These are phyloP conservation scores for Microctenopoma stevenorrisi DNA, from an alignment of 2,797 vertebrate genomes.

Conservation along the genomic window DNA sequence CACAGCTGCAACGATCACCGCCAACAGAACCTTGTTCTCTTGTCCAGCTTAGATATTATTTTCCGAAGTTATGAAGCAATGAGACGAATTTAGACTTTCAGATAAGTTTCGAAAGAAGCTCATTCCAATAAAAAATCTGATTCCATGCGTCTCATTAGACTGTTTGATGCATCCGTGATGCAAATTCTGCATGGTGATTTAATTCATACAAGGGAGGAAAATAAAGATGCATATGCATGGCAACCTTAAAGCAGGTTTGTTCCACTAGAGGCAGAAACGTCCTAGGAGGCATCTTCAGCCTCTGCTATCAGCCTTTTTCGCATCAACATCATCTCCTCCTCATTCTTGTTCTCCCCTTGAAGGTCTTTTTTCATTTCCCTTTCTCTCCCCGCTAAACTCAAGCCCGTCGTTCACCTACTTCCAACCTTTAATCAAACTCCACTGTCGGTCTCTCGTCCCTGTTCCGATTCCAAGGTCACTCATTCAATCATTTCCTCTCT, in stretches of 20 bases:
- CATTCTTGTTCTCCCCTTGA: slow-evolving; percentile 13
- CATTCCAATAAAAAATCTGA: slow-evolving; percentile 58
- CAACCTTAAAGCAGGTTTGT: slow-evolving; percentile 15
- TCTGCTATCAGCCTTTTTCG: slow-evolving; percentile 11
- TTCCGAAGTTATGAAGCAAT: slow-evolving; percentile 60
- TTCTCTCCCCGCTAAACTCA: not conserved
- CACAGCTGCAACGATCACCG: slow-evolving; percentile 71
- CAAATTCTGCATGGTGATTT: slow-evolving; percentile 55
- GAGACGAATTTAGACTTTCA: slow-evolving; percentile 33
- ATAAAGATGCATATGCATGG: slow-evolving; percentile 40
- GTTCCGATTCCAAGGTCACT: slow-evolving; percentile 61
- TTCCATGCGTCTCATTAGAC: slow-evolving; percentile 51
- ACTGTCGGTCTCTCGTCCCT: slow-evolving; percentile 37
- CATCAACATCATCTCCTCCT: not conserved
- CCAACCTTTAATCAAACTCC: slow-evolving; percentile 68
- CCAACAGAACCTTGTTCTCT: slow-evolving; percentile 54
- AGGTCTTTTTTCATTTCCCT: slow-evolving; percentile 26
- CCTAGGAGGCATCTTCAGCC: not conserved
- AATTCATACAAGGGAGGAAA: slow-evolving; percentile 47
- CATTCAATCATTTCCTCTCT: slow-evolving; percentile 61
- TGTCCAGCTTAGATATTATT: slow-evolving; percentile 55
- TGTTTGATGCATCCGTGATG: slow-evolving; percentile 56
- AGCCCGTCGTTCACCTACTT: slow-evolving; percentile 39
- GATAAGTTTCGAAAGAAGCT: slow-evolving; percentile 42
- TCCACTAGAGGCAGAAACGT: slow-evolving; percentile 12